A percentile compares a stretch with the other conserved stretches of the same genome.
These are phyloP conservation scores for Anastrepha obliqua DNA, from an alignment of 1,140 invertebrate species.

Conservation along the genomic window DNA sequence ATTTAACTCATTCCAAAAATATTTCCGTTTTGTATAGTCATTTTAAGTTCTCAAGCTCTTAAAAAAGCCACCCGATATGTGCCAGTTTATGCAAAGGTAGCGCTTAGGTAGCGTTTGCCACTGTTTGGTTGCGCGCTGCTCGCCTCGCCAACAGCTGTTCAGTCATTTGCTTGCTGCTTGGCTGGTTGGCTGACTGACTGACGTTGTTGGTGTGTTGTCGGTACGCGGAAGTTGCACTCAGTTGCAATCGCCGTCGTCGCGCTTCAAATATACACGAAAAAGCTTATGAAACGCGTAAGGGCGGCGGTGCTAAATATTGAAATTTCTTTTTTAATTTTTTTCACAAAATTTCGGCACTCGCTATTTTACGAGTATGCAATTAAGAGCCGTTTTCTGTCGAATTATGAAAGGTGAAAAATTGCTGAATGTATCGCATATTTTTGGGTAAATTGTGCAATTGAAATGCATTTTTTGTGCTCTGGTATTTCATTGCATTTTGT, in stretches of 20 bases:
- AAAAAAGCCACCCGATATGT: too few species aligned
- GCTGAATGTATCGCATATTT: constrained; percentile 33
- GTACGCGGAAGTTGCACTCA: constrained; percentile 25
- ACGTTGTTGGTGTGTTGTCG: constrained; percentile 32
- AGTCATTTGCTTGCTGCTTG: constrained; percentile 21
- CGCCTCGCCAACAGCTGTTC: background rate
- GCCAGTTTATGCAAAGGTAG: background rate
- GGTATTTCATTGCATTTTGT: background rate
- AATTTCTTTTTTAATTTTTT: background rate
- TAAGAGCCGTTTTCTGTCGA: background rate
- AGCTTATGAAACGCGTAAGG: background rate
- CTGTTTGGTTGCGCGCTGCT: background rate
- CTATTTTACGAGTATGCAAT: background rate
- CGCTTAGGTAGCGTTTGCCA: background rate
- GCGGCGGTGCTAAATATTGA: background rate
- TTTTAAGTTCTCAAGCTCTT: too few species aligned
- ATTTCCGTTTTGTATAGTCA: too few species aligned
- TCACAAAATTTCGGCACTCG: background rate
- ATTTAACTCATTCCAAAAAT: too few species aligned
- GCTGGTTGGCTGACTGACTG: constrained; percentile 1
- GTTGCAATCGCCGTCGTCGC: background rate
- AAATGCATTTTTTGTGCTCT: background rate
- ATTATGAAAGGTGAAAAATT: constrained; percentile 42
- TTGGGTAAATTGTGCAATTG: background rate
- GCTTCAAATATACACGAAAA: constrained; percentile 16